Percentiles rank a stretch among this genome's conserved stretches.
These are phyloP conservation scores for Furnarius figulus DNA, from an alignment of 2,113 vertebrate species.

Conservation along the genomic window DNA sequence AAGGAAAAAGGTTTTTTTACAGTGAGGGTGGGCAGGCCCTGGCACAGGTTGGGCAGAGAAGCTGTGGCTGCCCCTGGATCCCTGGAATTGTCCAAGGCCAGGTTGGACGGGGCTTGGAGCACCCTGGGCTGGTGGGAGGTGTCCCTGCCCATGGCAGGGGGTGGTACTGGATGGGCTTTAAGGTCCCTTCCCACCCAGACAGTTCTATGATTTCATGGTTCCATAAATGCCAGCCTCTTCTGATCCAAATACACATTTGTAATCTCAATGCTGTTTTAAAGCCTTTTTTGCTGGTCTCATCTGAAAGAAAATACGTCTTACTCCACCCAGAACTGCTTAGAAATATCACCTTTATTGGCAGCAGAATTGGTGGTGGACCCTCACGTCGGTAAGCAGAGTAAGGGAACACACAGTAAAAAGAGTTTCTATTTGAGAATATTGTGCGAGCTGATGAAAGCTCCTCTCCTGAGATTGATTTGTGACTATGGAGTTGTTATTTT, in stretches of 20 bases:
- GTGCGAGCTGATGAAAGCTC: background rate
- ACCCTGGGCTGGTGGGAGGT: rapidly evolving
- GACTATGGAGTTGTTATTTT: background rate
- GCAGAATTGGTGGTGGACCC: background rate
- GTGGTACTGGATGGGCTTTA: background rate
- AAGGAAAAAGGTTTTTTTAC: background rate
- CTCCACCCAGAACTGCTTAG: background rate
- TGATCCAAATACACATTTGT: background rate
- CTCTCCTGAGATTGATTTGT: background rate
- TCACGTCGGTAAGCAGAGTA: background rate
- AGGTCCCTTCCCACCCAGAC: background rate
- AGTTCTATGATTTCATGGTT: background rate
- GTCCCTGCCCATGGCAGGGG: background rate
- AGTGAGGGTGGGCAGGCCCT: background rate
- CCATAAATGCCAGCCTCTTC: background rate
- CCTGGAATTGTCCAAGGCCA: background rate
- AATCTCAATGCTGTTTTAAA: background rate
- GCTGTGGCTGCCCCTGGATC: background rate
- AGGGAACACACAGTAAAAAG: background rate
- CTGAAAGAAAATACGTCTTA: background rate
- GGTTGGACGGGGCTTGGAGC: rapidly evolving
- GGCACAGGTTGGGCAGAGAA: background rate
- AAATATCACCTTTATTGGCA: background rate
- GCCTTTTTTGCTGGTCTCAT: background rate
- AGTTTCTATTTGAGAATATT: background rate